Conservation (phyloP, 1,140 invertebrate genomes). For the Aphis gossypii region DNA sequence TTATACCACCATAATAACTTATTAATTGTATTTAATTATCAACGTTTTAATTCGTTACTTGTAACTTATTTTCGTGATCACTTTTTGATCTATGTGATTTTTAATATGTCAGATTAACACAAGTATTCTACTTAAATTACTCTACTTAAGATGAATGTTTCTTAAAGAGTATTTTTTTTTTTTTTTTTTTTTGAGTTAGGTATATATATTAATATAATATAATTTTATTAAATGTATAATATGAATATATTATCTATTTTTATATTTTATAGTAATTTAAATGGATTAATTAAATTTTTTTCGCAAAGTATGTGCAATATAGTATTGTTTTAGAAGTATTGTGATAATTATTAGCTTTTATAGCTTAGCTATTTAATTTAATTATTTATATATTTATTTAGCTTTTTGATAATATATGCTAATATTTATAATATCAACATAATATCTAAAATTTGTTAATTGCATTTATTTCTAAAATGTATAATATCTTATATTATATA, state of each 20-base stretch:
- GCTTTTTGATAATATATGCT: neutral
- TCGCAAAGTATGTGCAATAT: neutral
- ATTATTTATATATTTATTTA: no score
- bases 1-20: neutral
- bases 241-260: neutral
- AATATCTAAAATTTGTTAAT: neutral
- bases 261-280: neutral
- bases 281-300: no score
- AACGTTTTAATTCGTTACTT: neutral
- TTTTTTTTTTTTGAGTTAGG: no score
- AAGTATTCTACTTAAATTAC: neutral
- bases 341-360: neutral
- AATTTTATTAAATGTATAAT: neutral
- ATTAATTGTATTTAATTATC: neutral
- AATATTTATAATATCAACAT: neutral
- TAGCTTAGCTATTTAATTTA: no score
- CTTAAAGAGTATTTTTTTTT: no score
- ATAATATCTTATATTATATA: neutral
- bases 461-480: neutral
- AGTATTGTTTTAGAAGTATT: neutral
- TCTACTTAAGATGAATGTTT: neutral
- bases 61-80: neutral
- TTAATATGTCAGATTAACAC: neutral
- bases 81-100: neutral
- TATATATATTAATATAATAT: neutral